Base-by-base conservation (phyloP, 2,888 invertebrate genomes). In the Teinopalpus imperialis region DNA sequence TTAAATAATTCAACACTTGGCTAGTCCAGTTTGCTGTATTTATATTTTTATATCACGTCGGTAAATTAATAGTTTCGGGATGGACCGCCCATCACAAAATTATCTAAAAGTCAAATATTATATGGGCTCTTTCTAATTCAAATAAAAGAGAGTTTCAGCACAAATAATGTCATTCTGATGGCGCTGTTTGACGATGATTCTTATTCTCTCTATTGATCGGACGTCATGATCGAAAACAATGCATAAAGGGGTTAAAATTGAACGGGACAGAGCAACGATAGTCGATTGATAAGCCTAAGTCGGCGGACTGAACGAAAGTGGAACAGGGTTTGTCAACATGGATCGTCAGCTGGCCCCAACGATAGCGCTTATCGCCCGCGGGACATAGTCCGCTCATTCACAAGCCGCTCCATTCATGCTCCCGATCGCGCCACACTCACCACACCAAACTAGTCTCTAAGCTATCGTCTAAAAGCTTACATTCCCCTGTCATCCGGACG, bases 341-440 rank as follows among this genome's bases (percentile, higher is more conserved):
- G 74, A 74, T 72, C 70, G 76, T 85, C 86, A 87, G 85, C 86
- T 86, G 86, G 85, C 86, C 83, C 78, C 78, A 69, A 63, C 74
- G 87, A 87, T 87, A 88, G 76, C 74, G 81, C 83, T 88, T 88
- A 88, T 87, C 87, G 73, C 59, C 69, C 56, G 70, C 71, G 82
- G 87, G 86, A 85, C 87, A 86, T 79, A 87, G 87, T 87, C 87
- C 87, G 77, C 74, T 83, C 87, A 88, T 88, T 88, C 87, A 88
- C 79, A 82, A 86, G 81, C 76, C 71, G 73, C 69, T 76, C 78
- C 87, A 88, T 88, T 87, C 87, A 87, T 86, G 76, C 76, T 70
- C 64, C 74, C 71, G 79, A 70, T 72, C 63, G 68, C 64, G 65
- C 57, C 55, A 53, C 44, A 32, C 6, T 18, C 20, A 32, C 45